Conservation (phyloP, 1,140 invertebrate genomes). For the Aphaenogaster ashmeadi region DNA sequence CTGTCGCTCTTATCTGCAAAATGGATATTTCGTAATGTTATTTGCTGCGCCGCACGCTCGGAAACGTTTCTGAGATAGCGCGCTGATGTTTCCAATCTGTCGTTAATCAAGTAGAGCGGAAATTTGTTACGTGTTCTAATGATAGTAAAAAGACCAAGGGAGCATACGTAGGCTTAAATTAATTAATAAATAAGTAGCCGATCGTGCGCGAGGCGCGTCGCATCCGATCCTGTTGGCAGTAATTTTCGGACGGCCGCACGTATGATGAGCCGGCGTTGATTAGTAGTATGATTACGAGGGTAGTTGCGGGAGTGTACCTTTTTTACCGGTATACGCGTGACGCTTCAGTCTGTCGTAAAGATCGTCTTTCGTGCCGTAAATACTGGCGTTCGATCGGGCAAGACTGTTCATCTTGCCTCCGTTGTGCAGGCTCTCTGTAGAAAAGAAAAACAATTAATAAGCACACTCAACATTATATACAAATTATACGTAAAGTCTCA, state of each 20-base stretch:
- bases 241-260: constrained; percentile 43
- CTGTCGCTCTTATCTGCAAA: constrained; percentile 96
- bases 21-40: constrained; percentile 53
- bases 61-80: constrained; percentile 35
- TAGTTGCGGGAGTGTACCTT: constrained; percentile 89
- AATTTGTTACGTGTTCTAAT: constrained; percentile 55
- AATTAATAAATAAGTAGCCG: constrained; percentile 47
- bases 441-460: constrained; percentile 19
- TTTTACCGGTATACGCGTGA: constrained; percentile 98
- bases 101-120: constrained; percentile 19
- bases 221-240: constrained; percentile 43
- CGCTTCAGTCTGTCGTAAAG: constrained; percentile 97
- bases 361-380: constrained; percentile 98
- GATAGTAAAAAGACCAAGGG: constrained; percentile 28
- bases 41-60: constrained; percentile 46
- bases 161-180: constrained; percentile 22
- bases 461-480: neutral
- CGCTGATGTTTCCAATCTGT: neutral
- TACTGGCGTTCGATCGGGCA: constrained; percentile 96
- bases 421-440: constrained; percentile 93
- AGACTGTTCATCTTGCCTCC: constrained; percentile 96
- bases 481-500: neutral
- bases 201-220: constrained; percentile 13
- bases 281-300: constrained; percentile 54
- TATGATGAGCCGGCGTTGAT: constrained; percentile 53